A percentile compares a stretch with the other conserved stretches of the same genome.
Evolutionary conservation across 2,113 vertebrate species (phyloP).

Genomic region (Micronycteris hirsuta): DNA sequence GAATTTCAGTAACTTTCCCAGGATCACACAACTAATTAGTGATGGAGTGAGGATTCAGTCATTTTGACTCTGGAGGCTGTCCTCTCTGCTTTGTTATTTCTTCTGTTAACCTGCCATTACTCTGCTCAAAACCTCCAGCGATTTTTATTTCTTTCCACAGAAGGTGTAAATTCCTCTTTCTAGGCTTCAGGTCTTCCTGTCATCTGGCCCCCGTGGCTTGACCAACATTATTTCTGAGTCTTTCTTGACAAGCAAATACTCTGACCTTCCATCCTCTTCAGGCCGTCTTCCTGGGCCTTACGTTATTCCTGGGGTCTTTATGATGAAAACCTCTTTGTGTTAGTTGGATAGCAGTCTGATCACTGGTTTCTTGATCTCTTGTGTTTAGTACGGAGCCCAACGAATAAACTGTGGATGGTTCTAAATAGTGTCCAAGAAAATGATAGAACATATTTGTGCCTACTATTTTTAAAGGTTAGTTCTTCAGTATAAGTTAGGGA

Average conservation of each 20-base stretch:
- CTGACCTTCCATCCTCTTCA: not conserved
- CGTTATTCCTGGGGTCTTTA: not conserved
- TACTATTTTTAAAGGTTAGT: slow-evolving; percentile 5
- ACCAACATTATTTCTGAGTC: not conserved
- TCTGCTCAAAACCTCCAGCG: not conserved
- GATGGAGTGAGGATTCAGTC: too few relatives aligned
- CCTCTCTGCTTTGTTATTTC: not conserved
- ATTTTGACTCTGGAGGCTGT: not conserved
- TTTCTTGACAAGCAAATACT: not conserved
- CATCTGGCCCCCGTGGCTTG: not conserved
- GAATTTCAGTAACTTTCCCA: too few relatives aligned
- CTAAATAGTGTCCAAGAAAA: not conserved
- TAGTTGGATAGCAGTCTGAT: not conserved
- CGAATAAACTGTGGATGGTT: not conserved
- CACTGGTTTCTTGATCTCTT: not conserved
- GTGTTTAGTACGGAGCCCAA: not conserved
- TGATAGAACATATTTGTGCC: not conserved
- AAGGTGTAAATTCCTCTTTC: not conserved
- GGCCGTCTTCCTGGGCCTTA: not conserved
- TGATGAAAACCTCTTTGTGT: not conserved
- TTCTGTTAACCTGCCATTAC: not conserved
- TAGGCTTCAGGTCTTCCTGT: not conserved
- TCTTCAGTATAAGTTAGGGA: not conserved
- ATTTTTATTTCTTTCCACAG: not conserved
- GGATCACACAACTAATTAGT: too few relatives aligned